Base-by-base conservation (phyloP, 1,140 invertebrate species). In the Palaemon carinicauda region DNA sequence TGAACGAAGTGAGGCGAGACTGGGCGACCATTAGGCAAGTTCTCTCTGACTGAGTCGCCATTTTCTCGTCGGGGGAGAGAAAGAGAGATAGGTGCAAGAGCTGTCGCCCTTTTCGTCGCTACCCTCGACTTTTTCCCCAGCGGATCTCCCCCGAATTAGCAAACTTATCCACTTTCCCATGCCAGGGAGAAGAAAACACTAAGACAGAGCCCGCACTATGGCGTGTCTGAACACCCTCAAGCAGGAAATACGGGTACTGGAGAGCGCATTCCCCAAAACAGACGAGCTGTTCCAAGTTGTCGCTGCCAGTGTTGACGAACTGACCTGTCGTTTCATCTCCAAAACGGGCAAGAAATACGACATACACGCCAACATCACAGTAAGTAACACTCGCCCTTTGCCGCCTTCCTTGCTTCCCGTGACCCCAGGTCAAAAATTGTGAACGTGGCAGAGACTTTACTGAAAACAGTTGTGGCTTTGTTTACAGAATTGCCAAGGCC, bases 321-420 rank as follows among this genome's bases (percentile, higher is more conserved):
- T 99, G 90, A 96, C 96, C 91, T 99, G 97, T 94, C 95, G 96
- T 92, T 99, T 99, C 93, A 95, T 99, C 92, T 96, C 96, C 91
- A 96, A 95, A 93, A 96, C 95, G 94, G 97, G 97, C 90, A 97
- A 97, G 92, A 96, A 96, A 93, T 98, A 97, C 92, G 96, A 97
- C 92, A 98, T 99, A 91, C 97, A 98, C 92, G 98, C 98, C 84
- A 99, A 99, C 93, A 98, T 99, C 92, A 99, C 97, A 92, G 97
- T 98, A 94, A 96, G 90, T 90, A n/a, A n/a, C n/a, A n/a, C n/a
- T n/a, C n/a, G 84, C 78, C 19, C 52, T 29, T 19, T 2, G 10
- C 31, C 50, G 15, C 17, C 19, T 14, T 33, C 12, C 24, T 56
- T 56, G 31, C 10, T 50, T 17, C 27, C 31, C 31, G 10, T 7